Percentiles rank a stretch among this genome's conserved stretches.
Conservation (phyloP, 1,140 invertebrate genomes). For the Hypothenemus hampei region DNA sequence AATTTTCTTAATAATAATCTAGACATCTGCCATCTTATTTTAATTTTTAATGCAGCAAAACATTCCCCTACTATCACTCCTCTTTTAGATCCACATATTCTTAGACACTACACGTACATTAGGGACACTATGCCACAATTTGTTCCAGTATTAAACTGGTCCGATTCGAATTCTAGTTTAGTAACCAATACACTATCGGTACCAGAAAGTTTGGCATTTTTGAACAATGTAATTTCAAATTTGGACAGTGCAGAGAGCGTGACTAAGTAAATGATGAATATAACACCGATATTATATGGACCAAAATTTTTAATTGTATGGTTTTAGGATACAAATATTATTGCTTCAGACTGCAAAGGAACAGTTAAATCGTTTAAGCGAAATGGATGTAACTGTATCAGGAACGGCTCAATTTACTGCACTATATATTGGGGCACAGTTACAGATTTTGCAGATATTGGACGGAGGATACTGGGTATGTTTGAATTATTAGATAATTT, state of each 20-base stretch:
- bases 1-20: too few species aligned
- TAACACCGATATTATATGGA: not conserved
- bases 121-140: conserved; percentile 87
- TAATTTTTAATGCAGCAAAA: conserved; percentile 92
- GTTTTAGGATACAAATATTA: conserved; percentile 49
- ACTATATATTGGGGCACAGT: conserved; percentile 68
- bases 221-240: conserved; percentile 67
- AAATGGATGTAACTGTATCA: conserved; percentile 76
- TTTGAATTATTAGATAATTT: not conserved
- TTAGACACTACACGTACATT: conserved; percentile 92
- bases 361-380: conserved; percentile 59
- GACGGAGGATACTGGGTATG: conserved; percentile 45
- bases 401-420: conserved; percentile 83
- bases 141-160: conserved; percentile 71
- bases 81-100: conserved; percentile 86
- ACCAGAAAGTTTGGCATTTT: conserved; percentile 53
- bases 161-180: conserved; percentile 31
- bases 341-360: conserved; percentile 67
- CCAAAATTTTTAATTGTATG: conserved; percentile 20
- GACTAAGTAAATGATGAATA: conserved; percentile 42
- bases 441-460: conserved; percentile 47
- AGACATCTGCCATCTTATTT: conserved; percentile 87
- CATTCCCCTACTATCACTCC: conserved; percentile 86
- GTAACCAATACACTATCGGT: conserved; percentile 35
- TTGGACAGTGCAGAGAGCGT: conserved; percentile 62